Percentiles rank a stretch among this genome's conserved stretches.
These are phyloP conservation scores for Ciconia boyciana DNA, from an alignment of 2,113 vertebrate genomes.

Conservation along the genomic window DNA sequence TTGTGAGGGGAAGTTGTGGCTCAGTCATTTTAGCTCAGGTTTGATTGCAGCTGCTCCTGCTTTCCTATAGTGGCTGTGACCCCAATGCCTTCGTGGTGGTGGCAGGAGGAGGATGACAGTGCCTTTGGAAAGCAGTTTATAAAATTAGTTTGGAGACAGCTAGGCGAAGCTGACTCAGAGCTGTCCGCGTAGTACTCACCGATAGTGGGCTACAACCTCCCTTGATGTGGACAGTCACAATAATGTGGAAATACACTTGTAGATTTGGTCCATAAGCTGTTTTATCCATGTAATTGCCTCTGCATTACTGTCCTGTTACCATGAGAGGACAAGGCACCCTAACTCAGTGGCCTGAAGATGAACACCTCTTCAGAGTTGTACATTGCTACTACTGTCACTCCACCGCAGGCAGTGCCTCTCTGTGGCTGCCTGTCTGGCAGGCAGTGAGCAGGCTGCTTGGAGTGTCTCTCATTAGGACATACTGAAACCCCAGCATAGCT, in stretches of 20 bases:
- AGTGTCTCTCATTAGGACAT: not conserved
- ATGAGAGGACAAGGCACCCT: not conserved
- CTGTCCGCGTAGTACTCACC: accelerated
- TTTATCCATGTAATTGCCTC: not conserved
- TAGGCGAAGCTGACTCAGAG: not conserved
- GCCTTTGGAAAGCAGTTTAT: not conserved
- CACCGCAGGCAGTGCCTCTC: accelerated
- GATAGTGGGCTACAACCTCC: not conserved
- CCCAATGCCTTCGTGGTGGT: not conserved
- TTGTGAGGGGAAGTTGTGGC: not conserved
- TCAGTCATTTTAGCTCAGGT: not conserved
- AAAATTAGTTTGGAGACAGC: not conserved
- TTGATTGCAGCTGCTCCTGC: not conserved
- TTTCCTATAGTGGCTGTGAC: not conserved
- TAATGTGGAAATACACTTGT: not conserved
- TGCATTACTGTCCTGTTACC: not conserved
- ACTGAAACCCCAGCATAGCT: not conserved
- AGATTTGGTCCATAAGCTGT: not conserved
- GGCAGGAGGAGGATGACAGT: not conserved
- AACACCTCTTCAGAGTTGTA: accelerated
- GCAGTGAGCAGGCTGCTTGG: not conserved
- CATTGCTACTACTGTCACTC: not conserved
- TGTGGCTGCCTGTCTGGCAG: not conserved
- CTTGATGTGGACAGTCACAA: not conserved
- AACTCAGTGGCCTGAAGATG: not conserved